Evolutionary conservation across 2,797 vertebrate species (phyloP), one percentile per base, ranked within the genome.

Genomic region (Echeneis naucrates): DNA sequence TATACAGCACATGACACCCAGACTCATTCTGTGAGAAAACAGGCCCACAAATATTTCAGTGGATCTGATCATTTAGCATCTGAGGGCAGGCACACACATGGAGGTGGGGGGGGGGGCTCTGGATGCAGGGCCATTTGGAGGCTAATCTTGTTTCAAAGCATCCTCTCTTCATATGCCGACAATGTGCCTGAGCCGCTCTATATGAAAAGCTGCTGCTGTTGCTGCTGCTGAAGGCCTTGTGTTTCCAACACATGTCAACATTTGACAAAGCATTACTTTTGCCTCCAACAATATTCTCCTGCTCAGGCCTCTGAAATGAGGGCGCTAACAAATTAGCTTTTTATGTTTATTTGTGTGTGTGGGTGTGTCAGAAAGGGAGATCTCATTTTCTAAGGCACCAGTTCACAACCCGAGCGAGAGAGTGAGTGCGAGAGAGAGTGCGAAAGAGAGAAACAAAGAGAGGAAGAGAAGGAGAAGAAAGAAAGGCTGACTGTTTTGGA

Each of bases 291-390:
- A 92, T 92, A 89, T 92, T 92, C 90, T 88, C 81, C 84, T 83
- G 88, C 87, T 87, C 87, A 78, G 88, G 87, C 89, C 90, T 86
- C 77, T 66, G 84, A 93, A 94, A 94, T 87, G 90, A 91, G 89
- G 80, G 78, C 74, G 89, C 91, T 93, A 94, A 94, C 92, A 93
- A 93, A 94, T 94, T 89, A 94, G 91, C 92, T 90, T 94, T 94
- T 94, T 93, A 93, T 93, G 92, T 94, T 94, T 93, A 92, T 94
- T 94, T 93, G 92, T 80, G 90, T 80, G 90, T 84, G 93, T 92
- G 92, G 91, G 92, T 92, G 93, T 93, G 91, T 93, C 89, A 83
- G 64, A 56, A 42, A 61, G 64, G 64, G 67, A 75, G 78, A 72
- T 84, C 80, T 86, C 75, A 86, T 89, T 87, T 87, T 88, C 80